Evolutionary conservation across 2,888 invertebrate genomes (phyloP), one percentile per base, ranked within the genome.

Genomic region (Pseudococcus viburni): DNA sequence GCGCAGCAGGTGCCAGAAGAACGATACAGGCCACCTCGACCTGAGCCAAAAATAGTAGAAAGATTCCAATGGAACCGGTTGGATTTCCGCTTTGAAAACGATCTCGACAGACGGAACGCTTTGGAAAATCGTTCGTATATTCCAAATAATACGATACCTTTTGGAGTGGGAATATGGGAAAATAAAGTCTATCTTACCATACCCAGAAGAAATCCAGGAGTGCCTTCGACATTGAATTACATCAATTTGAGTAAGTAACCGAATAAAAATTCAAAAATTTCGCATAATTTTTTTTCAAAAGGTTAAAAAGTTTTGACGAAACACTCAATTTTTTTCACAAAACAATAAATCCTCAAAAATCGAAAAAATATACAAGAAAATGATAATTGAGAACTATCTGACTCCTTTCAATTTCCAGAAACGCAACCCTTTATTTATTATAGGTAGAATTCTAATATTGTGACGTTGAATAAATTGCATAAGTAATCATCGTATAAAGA

Each of bases 161-260:
- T 90, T 17, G 90, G 90, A 12, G 55, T 91, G 22, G 91, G 90
- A 68, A 89, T 90, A 15, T 90, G 90, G 89, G 88, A 86, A 9
- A 90, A 90, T 84, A 90, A 90, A 46, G 77, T 91, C 46, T 90
- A 90, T 86, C 73, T 91, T 39, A 90, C 90, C 0, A 89, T 90
- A 5, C 90, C 91, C 7, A 85, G 90, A 77, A 89, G 90, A 84
- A 90, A 90, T 91, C 22, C 91, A 96, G 96, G 96, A 90, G 94
- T 96, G 89, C 96, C 96, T 55, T 94, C 96, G 5, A 96, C 96
- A 0, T 92, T 96, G 89, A 96, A 96, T 91, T 96, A 96, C 92
- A 94, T 96, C 89, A 94, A 95, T 4, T 92, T 96, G 90, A 94
- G 95, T 90, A 93, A 85, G 88, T 84, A 26, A 11, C 5, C 22